phyloP scores from a whole-genome alignment of 2,888 invertebrate species.

The Megalurothrips usitatus region DNA sequence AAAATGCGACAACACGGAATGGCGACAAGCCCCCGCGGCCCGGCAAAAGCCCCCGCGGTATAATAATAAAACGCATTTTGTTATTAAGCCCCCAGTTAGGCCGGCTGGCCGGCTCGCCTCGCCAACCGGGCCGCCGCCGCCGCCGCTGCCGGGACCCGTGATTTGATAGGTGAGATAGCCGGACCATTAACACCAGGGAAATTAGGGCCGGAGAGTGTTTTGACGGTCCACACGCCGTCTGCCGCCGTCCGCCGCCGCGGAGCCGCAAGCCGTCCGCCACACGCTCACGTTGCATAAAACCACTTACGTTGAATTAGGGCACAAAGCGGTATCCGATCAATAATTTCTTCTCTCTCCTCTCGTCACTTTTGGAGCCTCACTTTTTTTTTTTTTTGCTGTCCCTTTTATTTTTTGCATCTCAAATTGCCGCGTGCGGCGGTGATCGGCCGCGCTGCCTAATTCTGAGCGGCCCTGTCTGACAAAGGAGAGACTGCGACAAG shows the following conservation, averaged over 20 bases:
- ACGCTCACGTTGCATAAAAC: conserved; percentile 5
- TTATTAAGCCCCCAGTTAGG: conserved; percentile 7
- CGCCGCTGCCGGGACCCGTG: background rate
- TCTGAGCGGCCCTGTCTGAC: no score
- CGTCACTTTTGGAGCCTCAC: background rate
- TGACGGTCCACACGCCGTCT: background rate
- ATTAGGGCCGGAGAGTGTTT: conserved; percentile 10
- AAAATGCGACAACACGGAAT: no score
- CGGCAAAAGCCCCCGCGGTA: background rate
- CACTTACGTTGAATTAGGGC: conserved; percentile 22
- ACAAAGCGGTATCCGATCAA: conserved; percentile 17
- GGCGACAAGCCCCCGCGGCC: no score
- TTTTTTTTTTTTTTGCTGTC: no score
- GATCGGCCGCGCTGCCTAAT: no score
- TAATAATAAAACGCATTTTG: conserved; percentile 18
- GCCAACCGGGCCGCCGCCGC: background rate
- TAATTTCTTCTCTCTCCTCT: background rate
- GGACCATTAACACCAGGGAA: conserved; percentile 15
- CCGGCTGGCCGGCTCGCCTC: background rate
- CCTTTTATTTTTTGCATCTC: background rate
- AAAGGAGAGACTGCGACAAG: no score
- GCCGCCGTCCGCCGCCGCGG: background rate
- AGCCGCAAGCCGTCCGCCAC: background rate
- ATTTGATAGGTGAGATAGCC: conserved; percentile 22
- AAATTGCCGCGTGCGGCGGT: background rate